These are phyloP conservation scores for Lithodes maja DNA, from an alignment of 2,888 invertebrate species.

Conservation along the genomic window DNA sequence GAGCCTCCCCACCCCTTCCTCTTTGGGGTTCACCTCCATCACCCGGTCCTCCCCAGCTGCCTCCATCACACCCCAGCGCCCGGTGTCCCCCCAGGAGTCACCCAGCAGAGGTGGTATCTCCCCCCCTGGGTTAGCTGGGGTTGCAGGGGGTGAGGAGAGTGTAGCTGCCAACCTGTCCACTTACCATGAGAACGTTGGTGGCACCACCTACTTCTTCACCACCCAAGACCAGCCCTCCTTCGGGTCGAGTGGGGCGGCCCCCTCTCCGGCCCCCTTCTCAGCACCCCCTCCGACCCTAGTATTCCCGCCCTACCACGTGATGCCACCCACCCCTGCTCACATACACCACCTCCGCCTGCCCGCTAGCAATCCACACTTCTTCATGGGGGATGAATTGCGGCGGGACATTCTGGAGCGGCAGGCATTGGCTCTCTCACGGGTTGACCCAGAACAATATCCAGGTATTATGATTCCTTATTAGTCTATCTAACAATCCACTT, in stretches of 20 bases:
- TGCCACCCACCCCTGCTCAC: slow-evolving; percentile 69
- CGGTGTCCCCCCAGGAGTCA: slow-evolving; percentile 48
- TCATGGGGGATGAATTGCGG: slow-evolving; percentile 89
- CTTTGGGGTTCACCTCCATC: slow-evolving; percentile 50
- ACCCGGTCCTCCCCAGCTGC: slow-evolving; percentile 54
- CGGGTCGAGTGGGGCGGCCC: slow-evolving; percentile 24
- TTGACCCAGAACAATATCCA: slow-evolving; percentile 81
- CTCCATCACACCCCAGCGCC: slow-evolving; percentile 46
- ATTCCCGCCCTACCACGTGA: slow-evolving; percentile 63
- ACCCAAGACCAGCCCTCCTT: slow-evolving; percentile 51
- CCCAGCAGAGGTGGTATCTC: slow-evolving; percentile 48
- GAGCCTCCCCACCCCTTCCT: slow-evolving; percentile 47
- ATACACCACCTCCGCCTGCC: slow-evolving; percentile 66
- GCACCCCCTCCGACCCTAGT: slow-evolving; percentile 51
- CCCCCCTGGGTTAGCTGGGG: slow-evolving; percentile 33
- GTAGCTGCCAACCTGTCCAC: slow-evolving; percentile 48
- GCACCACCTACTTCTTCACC: slow-evolving; percentile 71
- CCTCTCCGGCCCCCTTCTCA: slow-evolving; percentile 49
- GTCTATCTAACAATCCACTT: too few relatives aligned
- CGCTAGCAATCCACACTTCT: slow-evolving; percentile 77
- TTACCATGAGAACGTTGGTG: slow-evolving; percentile 71
- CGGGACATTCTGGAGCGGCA: slow-evolving; percentile 85
- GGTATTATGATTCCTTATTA: slow-evolving; percentile 73
- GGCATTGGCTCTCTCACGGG: slow-evolving; percentile 83
- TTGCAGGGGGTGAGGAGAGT: slow-evolving; percentile 34